A percentile compares a stretch with the other conserved stretches of the same genome.
phyloP scores from a whole-genome alignment of 2,888 invertebrate genomes.

The Oithona nana region DNA sequence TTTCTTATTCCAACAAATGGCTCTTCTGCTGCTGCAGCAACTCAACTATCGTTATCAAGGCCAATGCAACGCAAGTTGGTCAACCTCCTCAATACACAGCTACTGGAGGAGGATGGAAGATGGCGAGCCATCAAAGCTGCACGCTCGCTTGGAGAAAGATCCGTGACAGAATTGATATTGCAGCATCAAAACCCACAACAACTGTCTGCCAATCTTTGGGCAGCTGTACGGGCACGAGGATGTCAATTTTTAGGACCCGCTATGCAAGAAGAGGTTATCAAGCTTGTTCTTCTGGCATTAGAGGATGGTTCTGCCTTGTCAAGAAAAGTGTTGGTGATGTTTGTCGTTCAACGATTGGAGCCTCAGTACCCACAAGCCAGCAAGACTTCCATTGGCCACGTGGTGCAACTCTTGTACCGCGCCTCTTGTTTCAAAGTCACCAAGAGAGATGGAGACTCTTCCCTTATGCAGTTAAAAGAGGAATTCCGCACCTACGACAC shows the following conservation, averaged over 20 bases:
- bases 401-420: conserved; percentile 88
- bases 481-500: conserved; percentile 90
- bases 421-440: conserved; percentile 97
- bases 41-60: conserved; percentile 28
- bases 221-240: conserved; percentile 82
- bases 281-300: conserved; percentile 72
- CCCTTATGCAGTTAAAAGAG: conserved; percentile 90
- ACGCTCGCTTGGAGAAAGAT: conserved; percentile 71
- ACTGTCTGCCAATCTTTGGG: conserved; percentile 82
- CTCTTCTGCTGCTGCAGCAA: background rate
- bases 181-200: conserved; percentile 94
- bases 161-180: conserved; percentile 76
- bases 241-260: conserved; percentile 91
- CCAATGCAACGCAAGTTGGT: conserved; percentile 92
- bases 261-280: conserved; percentile 66
- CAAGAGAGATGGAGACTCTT: conserved; percentile 88
- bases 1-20: conserved; percentile 63
- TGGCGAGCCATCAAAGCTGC: conserved; percentile 30
- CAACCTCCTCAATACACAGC: conserved; percentile 73
- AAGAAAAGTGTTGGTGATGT: conserved; percentile 87
- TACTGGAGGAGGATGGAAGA: conserved; percentile 60
- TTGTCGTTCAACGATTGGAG: conserved; percentile 87
- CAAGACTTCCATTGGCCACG: conserved; percentile 97
- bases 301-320: conserved; percentile 89
- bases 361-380: conserved; percentile 90